Percentiles rank a stretch among this genome's conserved stretches.
phyloP scores from a whole-genome alignment of 2,888 invertebrate genomes.

The Chrysomela aeneicollis region DNA sequence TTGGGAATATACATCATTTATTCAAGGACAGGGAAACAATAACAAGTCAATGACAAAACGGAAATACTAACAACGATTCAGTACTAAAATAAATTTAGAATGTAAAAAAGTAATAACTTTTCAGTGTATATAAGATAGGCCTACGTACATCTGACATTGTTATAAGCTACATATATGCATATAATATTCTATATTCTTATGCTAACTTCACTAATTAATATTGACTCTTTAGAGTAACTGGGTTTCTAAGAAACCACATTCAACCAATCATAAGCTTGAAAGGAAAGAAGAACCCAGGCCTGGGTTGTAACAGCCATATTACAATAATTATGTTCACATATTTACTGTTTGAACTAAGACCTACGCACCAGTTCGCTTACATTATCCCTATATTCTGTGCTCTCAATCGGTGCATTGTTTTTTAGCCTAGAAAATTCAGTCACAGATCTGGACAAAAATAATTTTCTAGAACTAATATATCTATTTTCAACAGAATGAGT shows the following conservation, averaged over 20 bases:
- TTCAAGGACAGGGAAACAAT: slow-evolving; percentile 54
- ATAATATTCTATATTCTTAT: slow-evolving; percentile 50
- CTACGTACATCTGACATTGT: slow-evolving; percentile 52
- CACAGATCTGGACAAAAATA: neutral
- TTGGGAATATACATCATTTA: slow-evolving; percentile 57
- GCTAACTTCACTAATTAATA: slow-evolving; percentile 57
- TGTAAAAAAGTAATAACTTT: slow-evolving; percentile 56
- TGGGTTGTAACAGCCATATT: slow-evolving; percentile 55
- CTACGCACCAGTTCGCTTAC: slow-evolving; percentile 34
- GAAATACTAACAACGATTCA: slow-evolving; percentile 36
- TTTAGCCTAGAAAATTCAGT: neutral
- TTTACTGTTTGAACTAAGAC: slow-evolving; percentile 20
- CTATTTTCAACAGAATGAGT: slow-evolving; percentile 5
- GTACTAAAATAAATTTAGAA: slow-evolving; percentile 52
- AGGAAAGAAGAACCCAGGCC: slow-evolving; percentile 32
- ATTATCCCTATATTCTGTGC: slow-evolving; percentile 8
- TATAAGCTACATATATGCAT: slow-evolving; percentile 57
- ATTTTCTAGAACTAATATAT: slow-evolving; percentile 9
- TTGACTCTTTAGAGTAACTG: slow-evolving; percentile 60
- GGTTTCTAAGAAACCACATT: slow-evolving; percentile 47
- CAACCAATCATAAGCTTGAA: slow-evolving; percentile 49
- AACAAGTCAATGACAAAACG: slow-evolving; percentile 49
- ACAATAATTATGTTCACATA: slow-evolving; percentile 50
- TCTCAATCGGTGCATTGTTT: slow-evolving; percentile 6
- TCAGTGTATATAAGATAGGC: slow-evolving; percentile 59